phyloP scores from a whole-genome alignment of 2,113 vertebrate species.

The Amia ocellicauda region DNA sequence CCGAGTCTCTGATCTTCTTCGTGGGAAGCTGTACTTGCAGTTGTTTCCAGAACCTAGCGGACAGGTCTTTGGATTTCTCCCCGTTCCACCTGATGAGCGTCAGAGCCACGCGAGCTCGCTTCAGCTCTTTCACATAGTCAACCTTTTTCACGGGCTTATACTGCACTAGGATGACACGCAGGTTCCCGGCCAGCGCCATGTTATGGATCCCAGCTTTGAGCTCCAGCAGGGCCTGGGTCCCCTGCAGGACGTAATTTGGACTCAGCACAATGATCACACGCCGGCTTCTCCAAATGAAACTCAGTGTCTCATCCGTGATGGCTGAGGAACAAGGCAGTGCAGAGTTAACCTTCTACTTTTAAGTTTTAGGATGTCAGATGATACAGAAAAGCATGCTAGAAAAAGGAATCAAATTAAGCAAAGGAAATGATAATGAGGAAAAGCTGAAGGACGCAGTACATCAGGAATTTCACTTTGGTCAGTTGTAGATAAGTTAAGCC shows the following conservation, averaged over 20 bases:
- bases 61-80: slow-evolving; percentile 78
- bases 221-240: slow-evolving; percentile 93
- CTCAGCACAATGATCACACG: slow-evolving; percentile 89
- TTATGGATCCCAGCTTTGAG: slow-evolving; percentile 87
- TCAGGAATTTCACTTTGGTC: too few species aligned
- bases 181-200: slow-evolving; percentile 80
- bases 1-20: slow-evolving; percentile 48
- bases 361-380: too few species aligned
- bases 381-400: too few species aligned
- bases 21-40: slow-evolving; percentile 84
- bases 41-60: slow-evolving; percentile 89
- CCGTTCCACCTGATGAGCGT: slow-evolving; percentile 90
- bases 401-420: too few species aligned
- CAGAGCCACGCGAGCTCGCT: slow-evolving; percentile 75
- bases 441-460: too few species aligned
- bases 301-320: slow-evolving; percentile 94
- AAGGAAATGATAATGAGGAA: too few species aligned
- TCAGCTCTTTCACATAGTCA: slow-evolving; percentile 81
- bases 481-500: too few species aligned
- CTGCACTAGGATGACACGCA: slow-evolving; percentile 90
- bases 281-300: slow-evolving; percentile 88
- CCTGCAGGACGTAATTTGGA: slow-evolving; percentile 79
- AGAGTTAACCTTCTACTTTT: too few species aligned
- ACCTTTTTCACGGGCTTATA: slow-evolving; percentile 75
- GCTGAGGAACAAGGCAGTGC: slow-evolving; percentile 65